Conservation (phyloP, 2,797 vertebrate species). For the Cyclura pinguis region DNA sequence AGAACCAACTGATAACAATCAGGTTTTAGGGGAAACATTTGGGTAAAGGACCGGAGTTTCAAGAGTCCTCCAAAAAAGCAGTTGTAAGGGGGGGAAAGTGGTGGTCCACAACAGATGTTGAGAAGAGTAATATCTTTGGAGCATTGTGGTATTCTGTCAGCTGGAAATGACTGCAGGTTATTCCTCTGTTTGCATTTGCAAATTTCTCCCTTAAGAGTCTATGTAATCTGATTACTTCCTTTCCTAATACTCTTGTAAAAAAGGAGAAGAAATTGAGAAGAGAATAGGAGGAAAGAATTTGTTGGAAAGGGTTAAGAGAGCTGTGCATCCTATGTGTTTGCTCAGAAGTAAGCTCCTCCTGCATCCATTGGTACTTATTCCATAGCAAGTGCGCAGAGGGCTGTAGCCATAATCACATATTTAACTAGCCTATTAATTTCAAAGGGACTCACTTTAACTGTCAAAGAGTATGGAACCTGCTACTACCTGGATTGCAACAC, state of each 20-base stretch:
- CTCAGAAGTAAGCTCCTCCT: background rate
- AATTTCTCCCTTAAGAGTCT: constrained; percentile 8
- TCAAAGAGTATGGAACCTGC: too few relatives aligned
- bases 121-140: background rate
- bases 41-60: background rate
- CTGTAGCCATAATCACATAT: background rate
- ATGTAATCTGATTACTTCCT: background rate
- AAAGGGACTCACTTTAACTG: background rate
- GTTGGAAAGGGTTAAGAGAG: background rate
- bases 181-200: background rate
- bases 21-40: background rate
- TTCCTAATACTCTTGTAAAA: background rate
- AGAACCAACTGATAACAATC: too few relatives aligned
- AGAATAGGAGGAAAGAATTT: background rate
- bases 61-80: background rate
- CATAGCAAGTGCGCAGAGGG: background rate
- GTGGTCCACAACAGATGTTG: background rate
- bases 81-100: too few relatives aligned
- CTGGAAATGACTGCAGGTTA: background rate
- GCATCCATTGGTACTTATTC: background rate
- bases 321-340: background rate
- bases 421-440: background rate
- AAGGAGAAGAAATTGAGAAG: background rate
- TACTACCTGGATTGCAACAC: too few relatives aligned
- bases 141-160: background rate